Evolutionary conservation across 2,797 vertebrate genomes (phyloP).

Genomic region (Platalea minor): DNA sequence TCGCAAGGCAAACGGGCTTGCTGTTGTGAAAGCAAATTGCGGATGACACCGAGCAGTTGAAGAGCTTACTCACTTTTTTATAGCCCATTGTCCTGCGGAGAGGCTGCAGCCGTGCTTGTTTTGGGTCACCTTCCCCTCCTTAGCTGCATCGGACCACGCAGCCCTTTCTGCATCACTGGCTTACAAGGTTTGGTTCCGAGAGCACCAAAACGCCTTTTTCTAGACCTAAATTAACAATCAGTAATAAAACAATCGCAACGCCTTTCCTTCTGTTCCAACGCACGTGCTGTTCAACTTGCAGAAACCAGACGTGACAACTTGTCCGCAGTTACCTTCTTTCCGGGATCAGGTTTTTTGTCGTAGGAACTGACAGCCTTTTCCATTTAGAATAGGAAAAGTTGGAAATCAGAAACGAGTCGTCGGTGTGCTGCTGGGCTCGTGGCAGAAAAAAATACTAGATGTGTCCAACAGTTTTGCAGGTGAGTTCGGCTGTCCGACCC

Average conservation of each 20-base stretch:
- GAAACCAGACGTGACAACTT: accelerated
- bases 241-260: accelerated
- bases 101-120: background rate
- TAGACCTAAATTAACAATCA: background rate
- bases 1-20: background rate
- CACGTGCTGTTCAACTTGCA: accelerated
- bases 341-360: accelerated
- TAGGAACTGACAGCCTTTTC: background rate
- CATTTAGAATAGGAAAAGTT: slow-evolving; percentile 92
- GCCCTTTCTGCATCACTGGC: background rate
- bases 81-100: background rate
- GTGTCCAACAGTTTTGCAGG: slow-evolving; percentile 99
- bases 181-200: background rate
- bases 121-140: background rate
- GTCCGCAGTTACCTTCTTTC: background rate
- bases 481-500: slow-evolving; percentile 52
- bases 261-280: accelerated
- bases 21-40: background rate
- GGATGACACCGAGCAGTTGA: background rate
- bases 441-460: slow-evolving; percentile 97
- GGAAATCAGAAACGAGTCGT: slow-evolving; percentile 98
- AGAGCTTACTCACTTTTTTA: background rate
- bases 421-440: slow-evolving; percentile 94
- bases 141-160: background rate
- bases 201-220: background rate